Base-by-base conservation (phyloP, 2,113 vertebrate species). In the Alaudala cheleensis region DNA sequence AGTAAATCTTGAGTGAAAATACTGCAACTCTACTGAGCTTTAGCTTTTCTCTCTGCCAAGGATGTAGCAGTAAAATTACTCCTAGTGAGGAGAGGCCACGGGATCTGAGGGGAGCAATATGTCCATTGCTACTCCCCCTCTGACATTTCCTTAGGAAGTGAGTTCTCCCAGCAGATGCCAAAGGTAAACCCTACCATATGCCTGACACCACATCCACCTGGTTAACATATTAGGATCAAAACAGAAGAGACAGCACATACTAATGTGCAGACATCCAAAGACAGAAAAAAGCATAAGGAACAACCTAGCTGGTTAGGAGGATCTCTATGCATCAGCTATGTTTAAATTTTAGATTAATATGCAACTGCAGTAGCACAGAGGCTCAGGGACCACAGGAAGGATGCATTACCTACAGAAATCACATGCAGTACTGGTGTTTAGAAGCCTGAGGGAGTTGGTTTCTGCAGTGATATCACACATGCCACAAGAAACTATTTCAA, bases 61-160 rank as follows among this genome's bases (percentile, higher is more conserved):
- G 45, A 72, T n/a, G 11, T 11, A 49, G 53, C 5, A 11, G 74
- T 61, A 86, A 85, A 88, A 76, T 76, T 7, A 33, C 18, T 87
- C 17, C 12, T 74, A 29, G 50, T 1, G 0, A 12, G 58, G 22
- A 93, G 34, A 69, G 12, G 26, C 79, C 54, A 23, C 0, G 0
- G 62, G 31, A 26, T 50, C 45, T 6, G 3, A 87, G 40, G 58
- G 25, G 50, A 93, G 11, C 67, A 83, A 51, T 42, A 82, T 25
- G 50, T 88, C 79, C 71, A 24, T 25, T 49, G 49, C 1, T 0
- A 34, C 17, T 84, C 54, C 33, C 40, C 28, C 45, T 79, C 74
- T 58, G 62, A 54, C 42, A 61, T 34, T 50, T 60, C 66, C 45
- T 69, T 31, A 44, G 49, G 78, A 93, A 90, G 50, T 17, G 19